phyloP scores from a whole-genome alignment of 2,888 invertebrate species.

The Sarcophaga caerulescens region DNA sequence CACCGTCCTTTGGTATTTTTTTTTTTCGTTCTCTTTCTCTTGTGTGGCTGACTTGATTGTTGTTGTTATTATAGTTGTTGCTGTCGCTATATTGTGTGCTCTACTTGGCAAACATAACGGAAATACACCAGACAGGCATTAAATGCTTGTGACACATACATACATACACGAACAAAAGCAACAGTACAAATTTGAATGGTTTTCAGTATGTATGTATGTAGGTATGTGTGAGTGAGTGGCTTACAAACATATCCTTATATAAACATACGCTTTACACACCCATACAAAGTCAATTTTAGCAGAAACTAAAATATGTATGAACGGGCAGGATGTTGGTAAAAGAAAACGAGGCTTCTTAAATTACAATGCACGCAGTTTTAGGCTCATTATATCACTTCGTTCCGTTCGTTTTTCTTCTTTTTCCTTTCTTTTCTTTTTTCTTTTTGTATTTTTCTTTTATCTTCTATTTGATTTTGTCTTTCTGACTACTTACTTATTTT shows the following conservation, averaged over 20 bases:
- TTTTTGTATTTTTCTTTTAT: slow-evolving; percentile 20
- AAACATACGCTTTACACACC: not conserved
- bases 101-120: slow-evolving; percentile 67
- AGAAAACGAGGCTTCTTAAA: slow-evolving; percentile 69
- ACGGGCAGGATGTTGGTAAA: slow-evolving; percentile 28
- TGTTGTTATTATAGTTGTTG: slow-evolving; percentile 35
- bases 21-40: slow-evolving; percentile 24
- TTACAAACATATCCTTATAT: not conserved
- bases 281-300: slow-evolving; percentile 55
- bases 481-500: slow-evolving; percentile 36
- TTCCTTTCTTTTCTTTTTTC: not conserved
- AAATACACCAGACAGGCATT: slow-evolving; percentile 65
- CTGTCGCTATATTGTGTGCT: slow-evolving; percentile 42
- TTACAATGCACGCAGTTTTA: slow-evolving; percentile 70
- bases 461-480: slow-evolving; percentile 33
- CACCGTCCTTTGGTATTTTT: slow-evolving; percentile 60
- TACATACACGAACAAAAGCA: slow-evolving; percentile 47
- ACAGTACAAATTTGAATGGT: slow-evolving; percentile 33
- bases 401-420: slow-evolving; percentile 29
- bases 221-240: not conserved
- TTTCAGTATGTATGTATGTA: not conserved
- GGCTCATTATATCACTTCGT: slow-evolving; percentile 69
- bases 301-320: slow-evolving; percentile 39
- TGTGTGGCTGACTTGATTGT: not conserved
- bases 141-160: slow-evolving; percentile 57